phyloP scores from a whole-genome alignment of 2,113 vertebrate species.

The Atractosteus spatula region DNA sequence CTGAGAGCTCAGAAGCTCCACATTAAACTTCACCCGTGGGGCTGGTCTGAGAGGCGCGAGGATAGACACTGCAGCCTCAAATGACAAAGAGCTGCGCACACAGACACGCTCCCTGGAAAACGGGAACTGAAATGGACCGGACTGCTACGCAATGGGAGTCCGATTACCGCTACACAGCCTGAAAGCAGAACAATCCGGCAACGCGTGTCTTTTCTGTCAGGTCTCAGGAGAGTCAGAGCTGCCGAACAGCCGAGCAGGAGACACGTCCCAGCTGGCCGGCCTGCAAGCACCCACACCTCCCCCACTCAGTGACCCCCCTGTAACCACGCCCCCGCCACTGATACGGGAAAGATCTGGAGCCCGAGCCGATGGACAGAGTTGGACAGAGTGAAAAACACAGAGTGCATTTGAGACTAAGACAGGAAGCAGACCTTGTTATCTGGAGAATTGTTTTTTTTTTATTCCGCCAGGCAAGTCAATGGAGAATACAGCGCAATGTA shows the following conservation, averaged over 20 bases:
- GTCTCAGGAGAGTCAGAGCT: conserved; percentile 31
- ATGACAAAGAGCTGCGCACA: conserved; percentile 41
- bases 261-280: conserved; percentile 40
- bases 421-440: too few relatives aligned
- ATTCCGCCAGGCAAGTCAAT: too few relatives aligned
- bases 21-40: too few relatives aligned
- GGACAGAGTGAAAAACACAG: too few relatives aligned
- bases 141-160: conserved; percentile 7
- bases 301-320: conserved; percentile 33
- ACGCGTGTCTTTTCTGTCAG: too few relatives aligned
- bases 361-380: conserved; percentile 44
- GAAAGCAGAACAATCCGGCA: conserved; percentile 40
- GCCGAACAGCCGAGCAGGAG: conserved; percentile 62
- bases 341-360: conserved; percentile 62
- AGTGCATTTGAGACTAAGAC: too few relatives aligned
- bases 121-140: conserved; percentile 35
- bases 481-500: too few relatives aligned
- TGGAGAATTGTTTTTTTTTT: too few relatives aligned
- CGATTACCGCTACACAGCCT: conserved; percentile 57
- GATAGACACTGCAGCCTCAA: conserved; percentile 48
- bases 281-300: conserved; percentile 24
- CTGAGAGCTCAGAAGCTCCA: too few relatives aligned
- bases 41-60: too few relatives aligned
- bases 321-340: conserved; percentile 48
- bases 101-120: conserved; percentile 41